Evolutionary conservation across 2,113 vertebrate genomes (phyloP).

Genomic region (Oreochromis aureus): DNA sequence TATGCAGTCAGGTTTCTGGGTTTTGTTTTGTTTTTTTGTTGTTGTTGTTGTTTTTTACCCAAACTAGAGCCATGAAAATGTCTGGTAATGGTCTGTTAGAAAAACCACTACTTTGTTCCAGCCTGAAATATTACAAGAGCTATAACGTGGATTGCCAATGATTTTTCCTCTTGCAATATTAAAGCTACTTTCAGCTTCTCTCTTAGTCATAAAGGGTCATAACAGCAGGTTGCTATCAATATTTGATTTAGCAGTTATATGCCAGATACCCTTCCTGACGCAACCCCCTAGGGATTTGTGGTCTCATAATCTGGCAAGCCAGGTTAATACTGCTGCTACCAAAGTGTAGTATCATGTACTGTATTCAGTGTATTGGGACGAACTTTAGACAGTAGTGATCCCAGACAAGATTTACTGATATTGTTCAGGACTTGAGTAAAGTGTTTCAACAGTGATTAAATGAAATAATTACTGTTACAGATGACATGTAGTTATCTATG

Average conservation of each 20-base stretch:
- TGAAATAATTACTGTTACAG: not conserved
- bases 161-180: not conserved
- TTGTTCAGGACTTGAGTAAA: not conserved
- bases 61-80: not conserved
- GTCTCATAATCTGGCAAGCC: not conserved
- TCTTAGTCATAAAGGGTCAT: not conserved
- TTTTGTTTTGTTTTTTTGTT: not conserved
- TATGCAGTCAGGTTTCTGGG: not conserved
- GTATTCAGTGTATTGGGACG: not conserved
- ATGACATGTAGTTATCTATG: not conserved
- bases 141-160: not conserved
- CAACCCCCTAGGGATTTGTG: not conserved
- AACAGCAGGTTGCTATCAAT: not conserved
- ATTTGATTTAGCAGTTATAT: not conserved
- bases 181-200: not conserved
- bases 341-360: fast-evolving
- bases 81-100: not conserved
- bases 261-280: fast-evolving
- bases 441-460: not conserved
- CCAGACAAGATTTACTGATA: not conserved
- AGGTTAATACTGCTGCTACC: not conserved
- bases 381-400: not conserved
- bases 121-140: not conserved
- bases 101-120: not conserved
- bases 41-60: not conserved